Percentiles rank a stretch among this genome's conserved stretches.
Evolutionary conservation across 2,797 vertebrate genomes (phyloP).

Genomic region (Euphonia xanthogaster): DNA sequence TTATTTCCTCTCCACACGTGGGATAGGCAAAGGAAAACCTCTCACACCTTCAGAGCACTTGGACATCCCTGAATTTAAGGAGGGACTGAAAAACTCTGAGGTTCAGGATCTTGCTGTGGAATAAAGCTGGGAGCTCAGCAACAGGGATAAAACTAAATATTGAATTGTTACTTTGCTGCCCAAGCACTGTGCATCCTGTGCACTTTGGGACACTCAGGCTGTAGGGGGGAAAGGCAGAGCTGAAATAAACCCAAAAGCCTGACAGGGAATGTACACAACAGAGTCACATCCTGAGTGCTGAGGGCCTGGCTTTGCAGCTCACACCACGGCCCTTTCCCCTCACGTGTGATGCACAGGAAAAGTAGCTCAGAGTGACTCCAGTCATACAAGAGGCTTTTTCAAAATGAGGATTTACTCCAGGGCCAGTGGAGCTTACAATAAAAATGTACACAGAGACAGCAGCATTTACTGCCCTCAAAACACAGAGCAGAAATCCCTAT

Average conservation of each 20-base stretch:
- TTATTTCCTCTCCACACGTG: background rate
- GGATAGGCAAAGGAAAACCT: background rate
- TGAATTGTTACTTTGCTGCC: background rate
- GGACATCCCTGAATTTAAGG: background rate
- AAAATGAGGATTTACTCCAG: background rate
- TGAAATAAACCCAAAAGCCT: background rate
- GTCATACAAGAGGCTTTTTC: background rate
- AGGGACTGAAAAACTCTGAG: background rate
- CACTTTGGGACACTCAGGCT: background rate
- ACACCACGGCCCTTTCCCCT: accelerated
- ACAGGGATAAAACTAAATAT: background rate
- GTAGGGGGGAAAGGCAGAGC: background rate
- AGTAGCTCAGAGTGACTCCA: background rate
- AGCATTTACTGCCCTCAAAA: background rate
- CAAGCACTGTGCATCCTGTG: background rate
- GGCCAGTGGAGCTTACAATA: background rate
- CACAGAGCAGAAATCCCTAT: background rate
- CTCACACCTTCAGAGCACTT: background rate
- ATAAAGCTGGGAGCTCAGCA: background rate
- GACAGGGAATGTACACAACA: background rate
- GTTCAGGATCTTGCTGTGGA: background rate
- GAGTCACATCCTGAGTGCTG: background rate
- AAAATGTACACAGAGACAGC: background rate
- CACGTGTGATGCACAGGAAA: accelerated
- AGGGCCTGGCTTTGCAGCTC: background rate